Evolutionary conservation across 2,888 invertebrate species (phyloP).

Genomic region (Limnephilus rhombicus): DNA sequence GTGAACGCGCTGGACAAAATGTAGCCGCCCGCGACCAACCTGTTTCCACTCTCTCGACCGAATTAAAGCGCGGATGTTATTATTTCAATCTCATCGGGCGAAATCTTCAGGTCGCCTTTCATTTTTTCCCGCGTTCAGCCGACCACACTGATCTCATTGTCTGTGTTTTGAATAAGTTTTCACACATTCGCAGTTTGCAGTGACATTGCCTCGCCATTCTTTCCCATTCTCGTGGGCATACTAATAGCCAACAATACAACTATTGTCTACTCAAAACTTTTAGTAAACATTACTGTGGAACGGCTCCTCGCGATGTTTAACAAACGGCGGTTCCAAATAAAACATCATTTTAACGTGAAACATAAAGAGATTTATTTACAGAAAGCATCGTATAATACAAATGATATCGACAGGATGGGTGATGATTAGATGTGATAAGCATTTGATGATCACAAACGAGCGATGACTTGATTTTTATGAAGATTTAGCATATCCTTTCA

Average conservation of each 20-base stretch:
- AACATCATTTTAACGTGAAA: conserved; percentile 54
- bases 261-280: not conserved
- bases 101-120: conserved; percentile 54
- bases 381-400: conserved; percentile 73
- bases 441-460: conserved; percentile 58
- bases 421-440: conserved; percentile 55
- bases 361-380: conserved; percentile 77
- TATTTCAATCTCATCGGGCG: conserved; percentile 51
- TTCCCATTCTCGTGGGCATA: not conserved
- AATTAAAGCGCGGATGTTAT: conserved; percentile 57
- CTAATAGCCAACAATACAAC: conserved; percentile 6
- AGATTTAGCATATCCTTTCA: conserved; percentile 71
- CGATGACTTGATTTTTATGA: conserved; percentile 71
- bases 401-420: conserved; percentile 55
- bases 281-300: not conserved
- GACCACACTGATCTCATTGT: conserved; percentile 35
- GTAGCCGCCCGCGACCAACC: conserved; percentile 54
- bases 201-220: not conserved
- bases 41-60: conserved; percentile 59
- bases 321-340: conserved; percentile 18
- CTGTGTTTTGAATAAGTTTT: conserved; percentile 13
- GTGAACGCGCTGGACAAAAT: conserved; percentile 49
- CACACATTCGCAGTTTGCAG: not conserved
- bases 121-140: conserved; percentile 46
- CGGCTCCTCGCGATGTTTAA: not conserved